Base-by-base conservation (phyloP, 2,888 invertebrate genomes). In the Eledona agricola region DNA sequence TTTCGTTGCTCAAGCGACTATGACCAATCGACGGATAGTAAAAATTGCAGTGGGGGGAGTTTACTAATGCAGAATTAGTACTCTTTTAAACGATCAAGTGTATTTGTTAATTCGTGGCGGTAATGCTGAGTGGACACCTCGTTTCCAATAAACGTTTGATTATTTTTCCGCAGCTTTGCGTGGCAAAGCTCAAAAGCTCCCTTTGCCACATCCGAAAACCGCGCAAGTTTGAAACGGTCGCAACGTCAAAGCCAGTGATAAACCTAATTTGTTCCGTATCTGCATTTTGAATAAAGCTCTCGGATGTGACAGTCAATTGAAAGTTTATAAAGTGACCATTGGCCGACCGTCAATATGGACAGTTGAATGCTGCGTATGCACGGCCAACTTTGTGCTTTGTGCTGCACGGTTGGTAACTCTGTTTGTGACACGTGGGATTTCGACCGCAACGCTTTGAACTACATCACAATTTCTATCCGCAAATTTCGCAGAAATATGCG, bases 241-340 rank as follows among this genome's bases (percentile, higher is more conserved):
- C 43, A 31, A 43, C 31, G 67, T 63, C 67, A 66, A 52, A 26
- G 51, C 53, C 67, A 67, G 64, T 61, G 65, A 66, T 67, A 61
- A 63, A 66, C 64, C 67, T 60, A 66, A 65, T 66, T 63, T 63
- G 53, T 51, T 51, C 51, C 64, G 57, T 58, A 62, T 66, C 62
- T 64, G 53, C 57, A 51, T 61, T 62, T 60, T 63, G 65, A 66
- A 66, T 66, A 65, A 63, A 66, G 62, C 62, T 59, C 64, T 38
- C 55, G 37, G 42, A 28, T 51, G 66, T 67, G 70, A 72, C 71
- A 72, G 69, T 72, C 71, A 72, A 73, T 72, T 71, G 67, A 69
- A 72, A 72, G 69, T 72, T 72, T 71, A 71, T 72, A 70, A 72
- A 72, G 72, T 72, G 72, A 71, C 72, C 72, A 69, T 71, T 70